phyloP scores from a whole-genome alignment of 2,888 invertebrate species.

The Agrilus mali region DNA sequence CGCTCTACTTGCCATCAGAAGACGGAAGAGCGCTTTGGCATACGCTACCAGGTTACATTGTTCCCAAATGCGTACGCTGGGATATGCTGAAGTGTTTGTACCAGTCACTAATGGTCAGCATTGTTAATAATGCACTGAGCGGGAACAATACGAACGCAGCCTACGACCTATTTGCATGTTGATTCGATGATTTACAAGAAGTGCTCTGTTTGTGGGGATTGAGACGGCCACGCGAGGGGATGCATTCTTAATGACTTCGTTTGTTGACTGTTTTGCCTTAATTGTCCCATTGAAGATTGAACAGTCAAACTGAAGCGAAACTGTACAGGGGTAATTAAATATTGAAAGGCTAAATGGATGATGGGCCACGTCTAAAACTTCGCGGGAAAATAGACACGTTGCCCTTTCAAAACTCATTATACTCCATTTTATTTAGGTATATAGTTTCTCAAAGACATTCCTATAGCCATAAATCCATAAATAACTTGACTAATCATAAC shows the following conservation, averaged over 20 bases:
- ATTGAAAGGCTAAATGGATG: too few species aligned
- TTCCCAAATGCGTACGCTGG: conserved; percentile 7
- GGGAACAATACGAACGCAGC: conserved; percentile 13
- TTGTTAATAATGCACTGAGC: conserved; percentile 14
- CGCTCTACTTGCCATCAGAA: conserved; percentile 11
- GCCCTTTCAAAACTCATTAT: too few species aligned
- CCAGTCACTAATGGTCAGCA: conserved; percentile 17
- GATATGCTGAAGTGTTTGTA: conserved; percentile 12
- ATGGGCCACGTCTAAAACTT: too few species aligned
- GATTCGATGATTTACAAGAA: conserved; percentile 17
- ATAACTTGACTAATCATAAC: too few species aligned
- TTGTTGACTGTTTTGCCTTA: conserved; percentile 13
- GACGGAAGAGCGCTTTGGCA: conserved; percentile 6
- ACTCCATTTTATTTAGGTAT: too few species aligned
- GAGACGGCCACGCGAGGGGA: conserved; percentile 9
- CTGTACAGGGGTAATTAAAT: too few species aligned
- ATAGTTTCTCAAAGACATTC: too few species aligned
- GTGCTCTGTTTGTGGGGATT: conserved; percentile 7
- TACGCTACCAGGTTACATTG: conserved; percentile 8
- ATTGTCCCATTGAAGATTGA: conserved; percentile 10
- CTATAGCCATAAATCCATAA: too few species aligned
- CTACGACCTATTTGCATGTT: conserved; percentile 15
- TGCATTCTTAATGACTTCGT: conserved; percentile 15
- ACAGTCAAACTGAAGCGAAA: too few species aligned
- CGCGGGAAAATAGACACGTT: too few species aligned